Evolutionary conservation across 2,888 invertebrate species (phyloP), one percentile per base, ranked within the genome.

Genomic region (Caenorhabditis becei): DNA sequence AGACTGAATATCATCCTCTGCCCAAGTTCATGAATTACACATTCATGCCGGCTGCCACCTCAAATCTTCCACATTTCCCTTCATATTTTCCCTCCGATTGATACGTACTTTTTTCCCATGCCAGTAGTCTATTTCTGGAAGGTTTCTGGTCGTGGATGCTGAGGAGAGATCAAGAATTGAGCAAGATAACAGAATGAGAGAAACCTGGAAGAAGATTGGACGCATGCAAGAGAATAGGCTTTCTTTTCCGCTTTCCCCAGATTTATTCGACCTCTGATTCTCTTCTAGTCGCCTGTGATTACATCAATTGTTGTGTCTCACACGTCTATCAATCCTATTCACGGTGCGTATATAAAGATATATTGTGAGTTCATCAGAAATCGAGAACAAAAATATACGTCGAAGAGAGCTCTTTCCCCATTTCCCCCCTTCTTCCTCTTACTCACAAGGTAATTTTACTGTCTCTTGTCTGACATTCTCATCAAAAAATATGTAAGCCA

Each of bases 291-390:
- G n/a, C n/a, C 10, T 75, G 49, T 75, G 75, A 75, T 75, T 75
- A 61, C 66, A 75, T 75, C 75, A 75, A 75, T 75, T 75, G 75
- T 75, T 66, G 56, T 47, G 44, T 56, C 63, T 54, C 26, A 54
- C 37, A 41, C 59, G 59, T 59, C 28, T 47, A 37, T 49, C 23
- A 16, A 35, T 37, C 14, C 61, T 51, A 70, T 59, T 70, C 26
- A 70, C 59, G 37, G 20, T 26, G 51, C 24, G 10, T 51, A 24
- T 7, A 26, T 24, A 14, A 24, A n/a, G n/a, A n/a, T n/a, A n/a
- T n/a, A n/a, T n/a, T n/a, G n/a, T n/a, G 28, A 16, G 56, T 56
- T 18, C 32, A 56, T 32, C 56, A 56, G 18, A 56, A 56, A 56
- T 28, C 35, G 20, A 14, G 18, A 56, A 24, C 14, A 51, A 26